Base-by-base conservation (phyloP, 2,888 invertebrate species). In the Marronus borbonicus region DNA sequence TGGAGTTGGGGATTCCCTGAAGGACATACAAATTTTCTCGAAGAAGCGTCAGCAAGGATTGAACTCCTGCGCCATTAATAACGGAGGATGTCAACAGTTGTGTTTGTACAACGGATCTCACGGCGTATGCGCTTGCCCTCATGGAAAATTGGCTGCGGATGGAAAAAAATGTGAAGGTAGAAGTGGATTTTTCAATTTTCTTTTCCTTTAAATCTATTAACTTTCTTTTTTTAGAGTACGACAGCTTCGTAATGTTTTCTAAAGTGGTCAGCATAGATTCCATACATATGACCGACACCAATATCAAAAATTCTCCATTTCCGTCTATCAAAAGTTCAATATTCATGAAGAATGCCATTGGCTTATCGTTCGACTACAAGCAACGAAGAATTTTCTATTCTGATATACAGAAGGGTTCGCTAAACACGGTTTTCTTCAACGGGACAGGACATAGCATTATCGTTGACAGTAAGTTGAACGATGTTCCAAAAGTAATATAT, bases 381-480 rank as follows among this genome's bases (percentile, higher is more conserved):
- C 89, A 89, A 49, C 90, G 92, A 82, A 89, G 93, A 70, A 89
- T 97, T 69, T 97, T 95, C 90, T 97, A 96, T 89, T 97, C 97
- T 0, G 97, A 97, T 88, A 96, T 97, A 80, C 96, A 96, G 87
- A 91, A 94, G 85, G 96, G 96, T 77, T 93, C 95, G 82, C 96
- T 97, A 85, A 94, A 95, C 89, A 91, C 93, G 49, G 96, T 96
- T 66, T 91, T 90, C 86, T 97, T 96, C 89, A 94, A 97, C 89
- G 96, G 96, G 68, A 91, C 91, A 44, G 91, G 91, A 0, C 95
- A 96, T 88, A 89, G 89, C 52, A 91, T 93, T 58, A 89, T 96
- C 80, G 91, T 95, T 10, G 92, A 93, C 83, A 92, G 93, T 93
- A 86, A 90, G 92, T 89, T 36, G 31, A 36, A 36, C 17, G 17